Conservation (phyloP, 2,888 invertebrate species). For the Leptinotarsa peninsularis region DNA sequence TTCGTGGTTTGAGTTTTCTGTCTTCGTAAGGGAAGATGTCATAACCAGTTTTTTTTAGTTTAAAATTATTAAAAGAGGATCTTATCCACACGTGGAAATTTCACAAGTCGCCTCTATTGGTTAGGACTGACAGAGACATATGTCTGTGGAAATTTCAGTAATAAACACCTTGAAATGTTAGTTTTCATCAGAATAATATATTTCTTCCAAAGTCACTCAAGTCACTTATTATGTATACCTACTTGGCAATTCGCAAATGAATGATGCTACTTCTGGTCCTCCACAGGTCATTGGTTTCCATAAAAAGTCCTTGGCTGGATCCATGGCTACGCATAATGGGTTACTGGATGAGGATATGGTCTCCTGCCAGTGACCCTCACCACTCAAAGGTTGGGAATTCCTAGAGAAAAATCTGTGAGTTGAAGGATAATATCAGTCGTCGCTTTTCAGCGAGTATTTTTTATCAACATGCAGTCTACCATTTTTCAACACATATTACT, state of each 20-base stretch:
- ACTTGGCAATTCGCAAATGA: constrained; percentile 86
- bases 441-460: background rate
- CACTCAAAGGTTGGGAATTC: constrained; percentile 72
- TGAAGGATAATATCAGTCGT: background rate
- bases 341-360: constrained; percentile 70
- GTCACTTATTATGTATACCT: constrained; percentile 47
- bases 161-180: too few species aligned
- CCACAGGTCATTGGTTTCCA: constrained; percentile 83
- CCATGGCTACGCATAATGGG: constrained; percentile 80
- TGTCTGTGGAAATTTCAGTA: too few species aligned
- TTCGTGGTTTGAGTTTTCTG: too few species aligned
- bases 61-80: too few species aligned
- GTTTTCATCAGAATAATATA: too few species aligned
- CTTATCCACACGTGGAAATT: too few species aligned
- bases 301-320: constrained; percentile 81
- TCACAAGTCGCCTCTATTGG: too few species aligned
- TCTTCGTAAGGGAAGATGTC: too few species aligned
- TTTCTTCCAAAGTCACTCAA: too few species aligned
- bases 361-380: constrained; percentile 81
- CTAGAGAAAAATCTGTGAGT: constrained; percentile 60
- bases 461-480: background rate
- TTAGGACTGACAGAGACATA: too few species aligned
- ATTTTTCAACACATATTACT: constrained; percentile 63
- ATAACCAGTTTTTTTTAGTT: too few species aligned
- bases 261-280: constrained; percentile 81